Conservation (phyloP, 2,113 vertebrate genomes). For the Geococcyx californianus region DNA sequence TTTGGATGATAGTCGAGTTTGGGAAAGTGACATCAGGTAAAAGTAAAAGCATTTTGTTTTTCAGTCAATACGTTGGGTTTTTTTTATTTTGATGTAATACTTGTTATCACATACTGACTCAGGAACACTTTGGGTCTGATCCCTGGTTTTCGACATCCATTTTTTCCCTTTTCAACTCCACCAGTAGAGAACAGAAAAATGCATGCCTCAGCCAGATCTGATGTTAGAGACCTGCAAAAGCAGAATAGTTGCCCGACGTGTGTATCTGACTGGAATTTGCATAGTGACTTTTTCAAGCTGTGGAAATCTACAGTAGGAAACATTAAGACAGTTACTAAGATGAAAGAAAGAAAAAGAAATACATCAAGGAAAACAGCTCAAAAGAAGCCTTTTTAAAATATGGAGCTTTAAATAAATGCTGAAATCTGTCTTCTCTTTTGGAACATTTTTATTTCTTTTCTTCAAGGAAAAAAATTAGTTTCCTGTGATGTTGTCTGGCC, state of each 20-base stretch:
- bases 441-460: neutral
- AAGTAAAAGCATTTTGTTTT: neutral
- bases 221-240: neutral
- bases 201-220: accelerated
- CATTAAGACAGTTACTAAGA: neutral
- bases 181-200: neutral
- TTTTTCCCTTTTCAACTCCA: neutral
- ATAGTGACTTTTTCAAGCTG: neutral
- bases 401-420: neutral
- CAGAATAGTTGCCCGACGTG: neutral
- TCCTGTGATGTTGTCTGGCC: neutral
- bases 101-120: neutral
- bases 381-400: neutral
- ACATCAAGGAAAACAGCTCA: neutral
- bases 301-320: neutral
- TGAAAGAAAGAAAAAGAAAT: neutral
- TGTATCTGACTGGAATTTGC: neutral
- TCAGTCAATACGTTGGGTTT: neutral
- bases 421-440: neutral
- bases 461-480: neutral
- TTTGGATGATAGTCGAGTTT: conserved; percentile 93
- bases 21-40: conserved; percentile 98
- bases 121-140: neutral
- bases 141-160: neutral
- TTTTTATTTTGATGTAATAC: neutral